phyloP scores from a whole-genome alignment of 2,797 vertebrate species.

The Micromesistius poutassou region DNA sequence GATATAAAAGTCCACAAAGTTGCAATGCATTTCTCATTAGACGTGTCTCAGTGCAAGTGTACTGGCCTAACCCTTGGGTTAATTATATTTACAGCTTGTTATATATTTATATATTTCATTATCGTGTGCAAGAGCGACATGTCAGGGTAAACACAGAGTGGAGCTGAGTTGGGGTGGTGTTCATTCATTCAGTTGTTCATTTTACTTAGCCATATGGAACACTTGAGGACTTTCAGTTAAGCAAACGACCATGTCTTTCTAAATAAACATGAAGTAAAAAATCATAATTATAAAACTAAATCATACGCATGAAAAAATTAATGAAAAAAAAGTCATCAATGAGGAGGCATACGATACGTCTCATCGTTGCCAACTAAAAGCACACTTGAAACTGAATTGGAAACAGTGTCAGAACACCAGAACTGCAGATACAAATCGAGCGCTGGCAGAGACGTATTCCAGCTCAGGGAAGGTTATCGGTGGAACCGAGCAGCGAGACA shows the following conservation, averaged over 20 bases:
- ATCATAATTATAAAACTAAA: neutral
- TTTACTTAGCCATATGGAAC: neutral
- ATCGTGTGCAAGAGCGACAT: neutral
- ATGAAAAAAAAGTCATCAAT: too few relatives aligned
- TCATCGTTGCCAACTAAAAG: neutral
- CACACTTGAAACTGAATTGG: neutral
- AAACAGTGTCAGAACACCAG: neutral
- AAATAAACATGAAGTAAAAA: neutral
- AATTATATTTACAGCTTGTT: neutral
- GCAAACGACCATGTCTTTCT: neutral
- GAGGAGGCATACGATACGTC: too few relatives aligned
- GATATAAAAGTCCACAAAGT: neutral
- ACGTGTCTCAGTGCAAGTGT: neutral
- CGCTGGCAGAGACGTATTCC: neutral
- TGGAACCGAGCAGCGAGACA: too few relatives aligned
- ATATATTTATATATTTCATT: neutral
- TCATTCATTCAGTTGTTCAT: neutral
- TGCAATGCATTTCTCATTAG: neutral
- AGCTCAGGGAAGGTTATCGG: neutral
- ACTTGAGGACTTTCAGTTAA: neutral
- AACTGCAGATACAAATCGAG: neutral
- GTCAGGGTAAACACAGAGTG: neutral
- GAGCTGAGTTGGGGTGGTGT: neutral
- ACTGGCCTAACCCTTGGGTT: neutral
- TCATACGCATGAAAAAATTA: neutral